Percentiles rank a stretch among this genome's conserved stretches.
phyloP scores from a whole-genome alignment of 2,888 invertebrate species.

The Chrysotoxum bicinctum region DNA sequence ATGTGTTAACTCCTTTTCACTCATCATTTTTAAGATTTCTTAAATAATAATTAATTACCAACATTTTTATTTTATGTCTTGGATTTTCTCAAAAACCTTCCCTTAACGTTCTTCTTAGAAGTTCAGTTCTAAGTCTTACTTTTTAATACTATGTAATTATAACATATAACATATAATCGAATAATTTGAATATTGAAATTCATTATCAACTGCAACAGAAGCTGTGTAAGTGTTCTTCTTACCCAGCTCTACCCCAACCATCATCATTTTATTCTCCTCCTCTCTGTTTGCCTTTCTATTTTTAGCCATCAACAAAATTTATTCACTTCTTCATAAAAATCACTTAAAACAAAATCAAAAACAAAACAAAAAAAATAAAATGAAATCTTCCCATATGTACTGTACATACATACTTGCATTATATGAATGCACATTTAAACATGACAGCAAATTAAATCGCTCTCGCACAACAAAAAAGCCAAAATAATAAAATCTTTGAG shows the following conservation, averaged over 20 bases:
- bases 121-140: background rate
- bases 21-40: too few relatives aligned
- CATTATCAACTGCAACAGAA: conserved; percentile 6
- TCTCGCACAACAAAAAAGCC: conserved; percentile 13
- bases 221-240: background rate
- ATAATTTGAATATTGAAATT: background rate
- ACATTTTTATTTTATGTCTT: too few relatives aligned
- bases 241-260: background rate
- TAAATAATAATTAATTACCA: too few relatives aligned
- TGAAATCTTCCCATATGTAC: conserved; percentile 31
- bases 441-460: conserved; percentile 61
- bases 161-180: background rate
- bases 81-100: too few relatives aligned
- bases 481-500: conserved; percentile 26
- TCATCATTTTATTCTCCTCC: background rate
- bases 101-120: too few relatives aligned
- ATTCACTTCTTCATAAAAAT: conserved; percentile 31
- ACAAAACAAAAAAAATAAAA: background rate
- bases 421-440: conserved; percentile 61
- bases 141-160: background rate
- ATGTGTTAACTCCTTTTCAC: too few relatives aligned
- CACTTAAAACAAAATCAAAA: conserved; percentile 14
- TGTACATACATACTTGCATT: conserved; percentile 4
- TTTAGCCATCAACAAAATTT: conserved; percentile 38
- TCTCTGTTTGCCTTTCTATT: conserved; percentile 50